phyloP scores from a whole-genome alignment of 2,888 invertebrate genomes.

The Apamea anceps region DNA sequence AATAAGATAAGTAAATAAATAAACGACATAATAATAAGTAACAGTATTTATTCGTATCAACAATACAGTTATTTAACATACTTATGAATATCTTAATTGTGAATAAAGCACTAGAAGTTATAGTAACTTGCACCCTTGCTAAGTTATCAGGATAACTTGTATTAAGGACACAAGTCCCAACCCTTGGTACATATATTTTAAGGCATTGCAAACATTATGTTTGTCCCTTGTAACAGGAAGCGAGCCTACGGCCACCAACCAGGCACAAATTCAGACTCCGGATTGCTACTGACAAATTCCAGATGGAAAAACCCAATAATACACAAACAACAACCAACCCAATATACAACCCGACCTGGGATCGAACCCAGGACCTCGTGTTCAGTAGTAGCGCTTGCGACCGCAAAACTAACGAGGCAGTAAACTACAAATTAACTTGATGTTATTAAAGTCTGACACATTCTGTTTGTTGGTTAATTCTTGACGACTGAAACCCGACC shows the following conservation, averaged over 20 bases:
- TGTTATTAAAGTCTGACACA: neutral
- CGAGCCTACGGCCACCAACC: neutral
- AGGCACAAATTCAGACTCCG: neutral
- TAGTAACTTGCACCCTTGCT: too few relatives aligned
- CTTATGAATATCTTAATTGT: too few relatives aligned
- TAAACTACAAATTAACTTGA: neutral
- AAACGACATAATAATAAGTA: too few relatives aligned
- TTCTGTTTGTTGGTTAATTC: neutral
- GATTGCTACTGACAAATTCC: neutral
- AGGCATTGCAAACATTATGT: neutral
- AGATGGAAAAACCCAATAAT: neutral
- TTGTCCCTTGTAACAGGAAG: neutral
- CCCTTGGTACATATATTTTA: too few relatives aligned
- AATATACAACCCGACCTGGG: too few relatives aligned
- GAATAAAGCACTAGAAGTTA: too few relatives aligned
- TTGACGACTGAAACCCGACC: neutral
- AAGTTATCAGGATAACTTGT: too few relatives aligned
- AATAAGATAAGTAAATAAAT: too few relatives aligned
- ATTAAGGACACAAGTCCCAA: too few relatives aligned
- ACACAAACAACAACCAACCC: too few relatives aligned
- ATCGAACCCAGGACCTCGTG: neutral
- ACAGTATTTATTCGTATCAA: too few relatives aligned
- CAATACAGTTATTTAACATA: too few relatives aligned
- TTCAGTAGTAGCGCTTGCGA: neutral
- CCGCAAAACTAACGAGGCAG: neutral